Evolutionary conservation across 2,797 vertebrate species (phyloP).

Genomic region (Gallinago nigripennis): DNA sequence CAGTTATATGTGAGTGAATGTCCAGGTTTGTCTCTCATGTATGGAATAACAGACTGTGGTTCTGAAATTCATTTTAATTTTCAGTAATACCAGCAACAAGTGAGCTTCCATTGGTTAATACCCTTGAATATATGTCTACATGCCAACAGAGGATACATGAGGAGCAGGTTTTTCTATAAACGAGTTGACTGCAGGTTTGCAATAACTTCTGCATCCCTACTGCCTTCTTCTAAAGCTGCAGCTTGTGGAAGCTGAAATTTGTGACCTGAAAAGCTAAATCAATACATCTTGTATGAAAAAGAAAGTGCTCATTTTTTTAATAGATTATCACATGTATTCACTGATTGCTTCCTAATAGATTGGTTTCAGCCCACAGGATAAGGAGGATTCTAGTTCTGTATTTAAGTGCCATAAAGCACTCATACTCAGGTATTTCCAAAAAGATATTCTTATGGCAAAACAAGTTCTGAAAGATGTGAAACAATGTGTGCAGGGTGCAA

Average conservation of each 20-base stretch:
- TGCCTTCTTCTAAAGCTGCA: background rate
- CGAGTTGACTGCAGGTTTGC: background rate
- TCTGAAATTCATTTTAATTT: background rate
- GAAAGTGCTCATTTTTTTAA: slow-evolving; percentile 6
- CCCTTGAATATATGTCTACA: background rate
- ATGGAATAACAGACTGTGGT: background rate
- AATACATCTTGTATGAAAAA: slow-evolving; percentile 14
- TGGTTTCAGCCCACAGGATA: background rate
- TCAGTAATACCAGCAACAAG: background rate
- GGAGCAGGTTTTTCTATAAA: background rate
- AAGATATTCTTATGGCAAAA: background rate
- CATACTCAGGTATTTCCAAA: background rate
- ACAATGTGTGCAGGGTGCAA: background rate
- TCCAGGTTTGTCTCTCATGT: background rate
- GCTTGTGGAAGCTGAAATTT: slow-evolving; percentile 27
- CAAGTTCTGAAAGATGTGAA: background rate
- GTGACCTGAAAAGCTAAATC: background rate
- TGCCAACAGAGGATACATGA: background rate
- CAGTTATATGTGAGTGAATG: background rate
- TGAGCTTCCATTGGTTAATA: background rate
- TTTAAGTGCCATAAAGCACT: background rate
- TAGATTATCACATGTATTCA: background rate
- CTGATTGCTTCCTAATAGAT: background rate
- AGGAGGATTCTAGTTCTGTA: background rate
- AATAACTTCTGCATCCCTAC: background rate